Evolutionary conservation across 1,140 invertebrate genomes (phyloP), one percentile per base, ranked within the genome.

Genomic region (Cylas formicarius): DNA sequence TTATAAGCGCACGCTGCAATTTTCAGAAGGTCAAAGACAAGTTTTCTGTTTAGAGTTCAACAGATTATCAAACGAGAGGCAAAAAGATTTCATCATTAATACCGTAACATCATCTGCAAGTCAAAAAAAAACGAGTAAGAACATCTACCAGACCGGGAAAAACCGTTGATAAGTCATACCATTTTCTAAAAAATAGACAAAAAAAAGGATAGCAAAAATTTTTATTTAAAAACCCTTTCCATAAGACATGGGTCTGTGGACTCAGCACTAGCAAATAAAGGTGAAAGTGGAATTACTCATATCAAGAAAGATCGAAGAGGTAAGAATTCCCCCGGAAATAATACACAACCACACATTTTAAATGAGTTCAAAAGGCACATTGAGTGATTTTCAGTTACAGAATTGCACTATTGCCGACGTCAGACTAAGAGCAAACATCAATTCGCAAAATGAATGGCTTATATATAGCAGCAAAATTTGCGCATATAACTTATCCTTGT

Each of bases 391-490:
- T 13, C 17, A 10, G 8, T 36, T 10, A 36, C 22, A 7, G 34
- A 36, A 19, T 36, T 20, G 18, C 34, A 36, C 17, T 36, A 21
- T 19, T 36, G 34, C 18, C 10, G 34, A 13, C 34, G 17, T 21
- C 6, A 20, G 6, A 36, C 34, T 20, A 36, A 6, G 18, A 16
- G 34, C 8, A 36, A 36, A 14, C 22, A 36, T 36, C 34, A 14
- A 36, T 36, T 36, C 34, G 18, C 9, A 36, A 36, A 36, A 36
- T 36, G 34, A 20, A 36, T 36, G 34, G 22, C 10, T 36, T 36
- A 20, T 36, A 36, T 20, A 36, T 10, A 19, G 34, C n/a, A n/a
- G n/a, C n/a, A n/a, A n/a, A n/a, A n/a, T n/a, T n/a, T n/a, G n/a
- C n/a, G n/a, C n/a, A n/a, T n/a, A n/a, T n/a, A n/a, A n/a, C n/a